Evolutionary conservation across 2,113 vertebrate species (phyloP).

Genomic region (Cephalophus harveyi): DNA sequence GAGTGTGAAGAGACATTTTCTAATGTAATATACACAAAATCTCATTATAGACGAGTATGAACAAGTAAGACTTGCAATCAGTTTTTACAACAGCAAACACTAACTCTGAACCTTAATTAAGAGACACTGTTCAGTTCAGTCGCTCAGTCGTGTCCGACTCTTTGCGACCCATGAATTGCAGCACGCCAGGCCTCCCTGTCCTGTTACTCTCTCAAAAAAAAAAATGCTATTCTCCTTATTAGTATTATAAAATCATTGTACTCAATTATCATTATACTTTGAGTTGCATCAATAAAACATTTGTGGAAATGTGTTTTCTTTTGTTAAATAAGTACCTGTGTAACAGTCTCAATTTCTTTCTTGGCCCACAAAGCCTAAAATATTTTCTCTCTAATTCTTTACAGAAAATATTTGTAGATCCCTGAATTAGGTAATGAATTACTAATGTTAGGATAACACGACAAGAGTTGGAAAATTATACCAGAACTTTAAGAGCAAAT

Average conservation of each 20-base stretch:
- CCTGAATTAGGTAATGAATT: neutral
- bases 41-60: neutral
- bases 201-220: neutral
- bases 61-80: neutral
- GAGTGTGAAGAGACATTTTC: neutral
- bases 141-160: too few species aligned
- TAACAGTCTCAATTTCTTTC: neutral
- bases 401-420: neutral
- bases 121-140: neutral
- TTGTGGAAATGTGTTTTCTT: constrained; percentile 8
- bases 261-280: neutral
- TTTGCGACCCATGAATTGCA: too few species aligned
- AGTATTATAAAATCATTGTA: neutral
- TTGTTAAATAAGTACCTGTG: neutral
- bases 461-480: neutral
- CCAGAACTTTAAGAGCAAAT: constrained; percentile 2
- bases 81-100: constrained; percentile 1
- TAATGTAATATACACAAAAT: neutral
- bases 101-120: constrained; percentile 35
- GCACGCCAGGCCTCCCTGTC: too few species aligned
- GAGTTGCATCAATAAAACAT: neutral
- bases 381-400: constrained; percentile 1
- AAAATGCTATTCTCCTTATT: neutral
- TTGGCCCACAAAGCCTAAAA: neutral
- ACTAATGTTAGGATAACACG: neutral